Base-by-base conservation (phyloP, 2,888 invertebrate genomes). In the Melanostoma scalare region DNA sequence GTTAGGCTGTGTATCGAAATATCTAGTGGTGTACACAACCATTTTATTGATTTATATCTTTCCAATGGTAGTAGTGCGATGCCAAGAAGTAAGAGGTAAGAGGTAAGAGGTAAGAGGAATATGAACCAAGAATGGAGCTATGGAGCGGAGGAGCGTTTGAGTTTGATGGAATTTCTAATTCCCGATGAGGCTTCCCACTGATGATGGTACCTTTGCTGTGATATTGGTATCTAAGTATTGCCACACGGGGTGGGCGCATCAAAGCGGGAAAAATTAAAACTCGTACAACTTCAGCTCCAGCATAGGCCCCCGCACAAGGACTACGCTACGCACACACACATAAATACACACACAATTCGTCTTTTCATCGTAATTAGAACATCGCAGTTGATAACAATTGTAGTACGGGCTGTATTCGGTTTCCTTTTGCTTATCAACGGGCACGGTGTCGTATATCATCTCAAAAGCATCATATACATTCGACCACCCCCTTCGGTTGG, bases 11-110 rank as follows among this genome's bases (percentile, higher is more conserved):
- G 82, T 74, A 79, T 74, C 78, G 69, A 78, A 69, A 69, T 79
- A 84, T 74, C 73, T 53, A 63, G 73, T 78, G 69, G 44, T 71
- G 78, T 78, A 78, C 78, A 78, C 82, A 78, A 71, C 65, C 69
- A 78, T 84, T 78, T 79, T 84, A 84, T 84, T 84, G 84, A 84
- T 84, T 84, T 84, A 84, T 84, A 79, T 68, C 82, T 67, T 69
- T 56, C 74, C 56, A 71, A 84, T 74, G 71, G 68, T 75, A 74
- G 77, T 78, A 44, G 78, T 84, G 44, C 33, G 60, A 67, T 60
- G 31, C 48, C 40, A 10, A 60, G 31, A 71, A 71, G 58, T 60
- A 52, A 40, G 30, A 40, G 44, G 50, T 63, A 46, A 36, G 61
- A 63, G 46, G 61, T 60, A 61, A 73, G 10, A 67, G 46, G 20